Evolutionary conservation across 2,797 vertebrate genomes (phyloP), one percentile per base, ranked within the genome.

Genomic region (Pseudochirops corinnae): DNA sequence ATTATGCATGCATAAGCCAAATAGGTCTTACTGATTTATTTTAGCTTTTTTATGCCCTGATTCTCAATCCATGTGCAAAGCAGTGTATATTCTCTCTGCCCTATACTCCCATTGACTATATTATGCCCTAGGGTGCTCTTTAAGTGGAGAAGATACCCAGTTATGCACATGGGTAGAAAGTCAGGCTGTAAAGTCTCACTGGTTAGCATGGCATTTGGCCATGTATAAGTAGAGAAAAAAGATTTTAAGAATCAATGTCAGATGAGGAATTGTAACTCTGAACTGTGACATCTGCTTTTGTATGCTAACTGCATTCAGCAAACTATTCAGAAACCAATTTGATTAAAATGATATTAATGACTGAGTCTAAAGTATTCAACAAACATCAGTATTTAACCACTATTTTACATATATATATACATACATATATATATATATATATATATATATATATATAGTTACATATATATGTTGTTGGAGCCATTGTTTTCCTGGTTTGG

Each of bases 11-110:
- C 96, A 96, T 96, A 92, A 95, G 53, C 97, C 9, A 39, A 97
- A 95, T 95, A 96, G 96, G 93, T 95, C 62, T 50, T 96, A 91
- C 95, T 98, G 96, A 98, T 98, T 98, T 98, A 98, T 98, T 98
- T 97, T 97, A 91, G 94, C 95, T 96, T 96, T 96, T 98, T 97
- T 97, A 97, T 97, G 97, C 95, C 97, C 98, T 98, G 97, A 97
- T 97, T 98, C 97, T 96, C 96, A 97, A 97, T 96, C 97, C 96
- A 87, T 96, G 97, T 97, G 97, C 97, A 97, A 97, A 98, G 96
- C 95, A 95, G 96, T 97, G 97, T 98, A 91, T 98, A 96, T 98
- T 98, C 97, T 98, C 96, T 96, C 97, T 97, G 93, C 95, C 95
- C 90, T 97, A 92, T 93, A 95, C 97, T 98, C 97, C 97, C 96